phyloP scores from a whole-genome alignment of 1,140 invertebrate genomes.

The Bombus picipes region DNA sequence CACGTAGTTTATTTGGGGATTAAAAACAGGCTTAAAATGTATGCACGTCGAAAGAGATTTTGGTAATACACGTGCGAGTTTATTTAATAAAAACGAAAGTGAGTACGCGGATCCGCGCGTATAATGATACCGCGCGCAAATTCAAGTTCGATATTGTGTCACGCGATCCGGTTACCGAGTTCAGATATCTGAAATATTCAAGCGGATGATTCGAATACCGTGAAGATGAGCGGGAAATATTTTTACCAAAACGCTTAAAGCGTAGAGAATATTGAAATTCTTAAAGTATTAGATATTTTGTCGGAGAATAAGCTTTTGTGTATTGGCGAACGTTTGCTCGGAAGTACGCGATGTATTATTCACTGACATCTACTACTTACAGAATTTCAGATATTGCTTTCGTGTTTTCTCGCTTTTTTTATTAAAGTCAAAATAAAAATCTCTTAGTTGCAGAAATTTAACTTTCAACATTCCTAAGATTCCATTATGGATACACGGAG shows the following conservation, averaged over 20 bases:
- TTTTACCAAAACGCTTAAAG: not conserved
- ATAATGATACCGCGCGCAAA: not conserved
- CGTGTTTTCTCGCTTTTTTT: no score
- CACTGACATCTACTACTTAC: not conserved
- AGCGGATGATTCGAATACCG: not conserved
- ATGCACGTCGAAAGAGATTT: not conserved
- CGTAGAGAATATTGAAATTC: constrained; percentile 19
- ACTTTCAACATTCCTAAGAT: not conserved
- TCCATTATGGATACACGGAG: not conserved
- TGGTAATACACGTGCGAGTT: not conserved
- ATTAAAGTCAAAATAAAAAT: not conserved
- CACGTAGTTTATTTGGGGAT: no score
- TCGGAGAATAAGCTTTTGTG: not conserved
- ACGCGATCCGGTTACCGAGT: not conserved
- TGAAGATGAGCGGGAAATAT: not conserved
- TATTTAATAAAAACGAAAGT: not conserved
- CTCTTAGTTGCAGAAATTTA: not conserved
- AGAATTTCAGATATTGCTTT: not conserved
- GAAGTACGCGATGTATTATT: not conserved
- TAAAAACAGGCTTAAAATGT: no score
- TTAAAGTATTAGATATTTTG: constrained; percentile 6
- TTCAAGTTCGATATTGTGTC: not conserved
- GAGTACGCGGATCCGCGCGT: not conserved
- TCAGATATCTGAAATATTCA: not conserved
- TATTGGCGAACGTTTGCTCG: not conserved